Conservation (phyloP, 2,888 invertebrate genomes). For the Eilema caniola region DNA sequence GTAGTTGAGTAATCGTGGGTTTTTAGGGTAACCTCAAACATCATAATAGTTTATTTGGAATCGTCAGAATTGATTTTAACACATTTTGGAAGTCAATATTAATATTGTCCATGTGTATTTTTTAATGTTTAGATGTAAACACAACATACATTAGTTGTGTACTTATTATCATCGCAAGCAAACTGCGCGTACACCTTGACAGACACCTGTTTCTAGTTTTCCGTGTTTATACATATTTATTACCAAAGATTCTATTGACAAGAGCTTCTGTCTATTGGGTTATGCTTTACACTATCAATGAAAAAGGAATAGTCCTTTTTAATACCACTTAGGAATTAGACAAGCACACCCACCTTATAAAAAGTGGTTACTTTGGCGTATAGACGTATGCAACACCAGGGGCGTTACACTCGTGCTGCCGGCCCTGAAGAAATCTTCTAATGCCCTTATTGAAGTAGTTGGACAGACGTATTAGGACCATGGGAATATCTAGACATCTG, state of each 20-base stretch:
- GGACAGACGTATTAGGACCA: background rate
- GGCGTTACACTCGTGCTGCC: too few species aligned
- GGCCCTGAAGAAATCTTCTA: too few species aligned
- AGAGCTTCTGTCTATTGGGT: background rate
- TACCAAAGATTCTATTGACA: background rate
- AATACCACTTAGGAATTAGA: too few species aligned
- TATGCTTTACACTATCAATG: background rate
- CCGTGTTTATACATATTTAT: background rate
- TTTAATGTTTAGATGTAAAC: background rate
- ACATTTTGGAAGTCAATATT: background rate
- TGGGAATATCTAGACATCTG: too few species aligned
- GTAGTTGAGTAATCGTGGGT: background rate
- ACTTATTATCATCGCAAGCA: background rate
- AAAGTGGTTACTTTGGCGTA: too few species aligned
- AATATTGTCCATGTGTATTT: background rate
- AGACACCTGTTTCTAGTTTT: background rate
- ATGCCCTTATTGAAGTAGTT: too few species aligned
- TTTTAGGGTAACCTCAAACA: background rate
- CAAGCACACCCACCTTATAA: too few species aligned
- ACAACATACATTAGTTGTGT: background rate
- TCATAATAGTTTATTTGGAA: background rate
- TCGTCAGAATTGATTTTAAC: background rate
- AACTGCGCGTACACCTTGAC: constrained; percentile 5
- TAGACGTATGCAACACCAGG: too few species aligned
- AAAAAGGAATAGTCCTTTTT: too few species aligned